Percentiles rank a stretch among this genome's conserved stretches.
phyloP scores from a whole-genome alignment of 2,888 invertebrate genomes.

The Himalopsyche tibetana region DNA sequence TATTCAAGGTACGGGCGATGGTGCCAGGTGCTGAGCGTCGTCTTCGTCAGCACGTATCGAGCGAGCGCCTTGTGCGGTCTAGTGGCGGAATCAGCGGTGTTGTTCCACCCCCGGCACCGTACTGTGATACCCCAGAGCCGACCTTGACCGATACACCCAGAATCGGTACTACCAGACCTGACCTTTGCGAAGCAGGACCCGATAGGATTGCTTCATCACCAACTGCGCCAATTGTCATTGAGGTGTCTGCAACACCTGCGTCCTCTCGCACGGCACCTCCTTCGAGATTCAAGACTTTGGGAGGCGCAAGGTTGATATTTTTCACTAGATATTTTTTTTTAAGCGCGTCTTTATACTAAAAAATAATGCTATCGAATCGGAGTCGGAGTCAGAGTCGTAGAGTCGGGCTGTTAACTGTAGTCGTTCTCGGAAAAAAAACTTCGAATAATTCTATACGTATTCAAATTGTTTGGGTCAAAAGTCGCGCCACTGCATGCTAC shows the following conservation, averaged over 20 bases:
- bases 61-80: conserved; percentile 73
- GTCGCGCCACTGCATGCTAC: too few species aligned
- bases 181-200: conserved; percentile 44
- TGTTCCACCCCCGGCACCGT: conserved; percentile 65
- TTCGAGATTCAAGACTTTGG: conserved; percentile 46
- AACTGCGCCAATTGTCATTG: not conserved
- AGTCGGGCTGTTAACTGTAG: too few species aligned
- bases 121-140: conserved; percentile 46
- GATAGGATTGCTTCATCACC: not conserved
- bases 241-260: not conserved
- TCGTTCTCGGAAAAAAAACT: too few species aligned
- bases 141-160: not conserved
- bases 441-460: too few species aligned
- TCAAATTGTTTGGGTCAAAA: too few species aligned
- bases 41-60: conserved; percentile 76
- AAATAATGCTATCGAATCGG: too few species aligned
- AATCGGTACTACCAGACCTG: conserved; percentile 2
- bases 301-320: conserved; percentile 32
- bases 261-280: not conserved
- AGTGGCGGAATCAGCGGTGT: conserved; percentile 66
- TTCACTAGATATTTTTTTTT: too few species aligned
- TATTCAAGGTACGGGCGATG: conserved; percentile 76
- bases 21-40: conserved; percentile 79
- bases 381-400: too few species aligned
- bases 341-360: too few species aligned